Conservation (phyloP, 1,140 invertebrate species). For the Macrostomum lignano region DNA sequence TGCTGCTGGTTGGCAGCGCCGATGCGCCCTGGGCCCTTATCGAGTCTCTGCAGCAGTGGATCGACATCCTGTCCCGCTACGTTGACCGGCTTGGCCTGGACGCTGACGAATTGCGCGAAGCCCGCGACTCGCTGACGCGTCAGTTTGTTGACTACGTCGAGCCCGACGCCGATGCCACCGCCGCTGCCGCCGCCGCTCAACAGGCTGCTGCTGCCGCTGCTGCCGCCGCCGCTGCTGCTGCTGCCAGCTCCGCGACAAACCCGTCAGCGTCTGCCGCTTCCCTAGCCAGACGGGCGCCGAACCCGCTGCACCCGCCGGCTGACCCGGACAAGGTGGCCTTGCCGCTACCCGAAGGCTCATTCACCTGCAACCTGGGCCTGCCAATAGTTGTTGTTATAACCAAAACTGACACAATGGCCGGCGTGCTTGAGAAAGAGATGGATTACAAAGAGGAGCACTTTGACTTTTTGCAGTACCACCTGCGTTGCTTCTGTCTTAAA, state of each 20-base stretch:
- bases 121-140: no score
- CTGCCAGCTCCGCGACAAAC: no score
- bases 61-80: slow-evolving; percentile 57
- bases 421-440: slow-evolving; percentile 74
- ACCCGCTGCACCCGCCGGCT: no score
- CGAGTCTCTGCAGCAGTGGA: slow-evolving; percentile 69
- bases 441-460: slow-evolving; percentile 79
- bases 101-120: slow-evolving; percentile 34
- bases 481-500: slow-evolving; percentile 76
- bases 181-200: no score
- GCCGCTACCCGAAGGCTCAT: slow-evolving; percentile 53
- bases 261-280: no score
- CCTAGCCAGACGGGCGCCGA: no score
- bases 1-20: slow-evolving; percentile 79
- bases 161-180: no score
- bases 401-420: slow-evolving; percentile 48
- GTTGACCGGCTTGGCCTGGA: slow-evolving; percentile 57
- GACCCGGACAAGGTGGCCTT: slow-evolving; percentile 34
- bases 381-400: slow-evolving; percentile 89
- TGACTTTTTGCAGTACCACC: slow-evolving; percentile 93
- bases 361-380: slow-evolving; percentile 67
- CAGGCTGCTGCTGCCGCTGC: no score
- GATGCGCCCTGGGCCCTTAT: slow-evolving; percentile 77
- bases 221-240: no score
- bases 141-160: no score